Evolutionary conservation across 64 coral and sea anemone species (phyloP).

Genomic region (Montipora efflorescens): DNA sequence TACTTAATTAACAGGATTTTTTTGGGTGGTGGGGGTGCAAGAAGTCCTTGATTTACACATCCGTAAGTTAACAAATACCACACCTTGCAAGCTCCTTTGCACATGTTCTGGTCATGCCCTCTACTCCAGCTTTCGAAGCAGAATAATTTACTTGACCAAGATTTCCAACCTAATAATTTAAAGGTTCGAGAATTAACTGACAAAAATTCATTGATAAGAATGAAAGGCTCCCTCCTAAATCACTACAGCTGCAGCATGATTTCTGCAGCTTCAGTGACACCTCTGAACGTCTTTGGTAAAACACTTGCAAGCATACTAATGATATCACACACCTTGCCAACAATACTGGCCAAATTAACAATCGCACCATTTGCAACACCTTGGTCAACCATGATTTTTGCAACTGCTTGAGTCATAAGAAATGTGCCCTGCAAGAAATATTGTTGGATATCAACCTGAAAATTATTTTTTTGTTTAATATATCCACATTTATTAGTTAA

Average conservation of each 20-base stretch:
- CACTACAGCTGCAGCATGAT: too few relatives aligned
- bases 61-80: background rate
- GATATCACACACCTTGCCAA: conserved; percentile 76
- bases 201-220: too few relatives aligned
- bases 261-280: background rate
- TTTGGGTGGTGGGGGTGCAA: too few relatives aligned
- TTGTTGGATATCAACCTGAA: background rate
- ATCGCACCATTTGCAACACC: conserved; percentile 92
- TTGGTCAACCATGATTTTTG: conserved; percentile 84
- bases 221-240: too few relatives aligned
- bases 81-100: conserved; percentile 94
- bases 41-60: too few relatives aligned
- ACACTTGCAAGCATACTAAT: background rate
- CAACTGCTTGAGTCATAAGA: conserved; percentile 83
- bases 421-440: conserved; percentile 85
- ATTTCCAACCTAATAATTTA: conserved; percentile 79
- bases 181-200: background rate
- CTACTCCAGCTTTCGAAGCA: conserved; percentile 95
- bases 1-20: too few relatives aligned
- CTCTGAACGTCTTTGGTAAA: background rate
- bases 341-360: conserved; percentile 90
- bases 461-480: too few relatives aligned
- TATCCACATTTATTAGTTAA: too few relatives aligned
- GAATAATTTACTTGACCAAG: conserved; percentile 95
- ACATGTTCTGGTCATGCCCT: conserved; percentile 88